Conservation (phyloP, 2,888 invertebrate genomes). For the Nesidiocoris tenuis region DNA sequence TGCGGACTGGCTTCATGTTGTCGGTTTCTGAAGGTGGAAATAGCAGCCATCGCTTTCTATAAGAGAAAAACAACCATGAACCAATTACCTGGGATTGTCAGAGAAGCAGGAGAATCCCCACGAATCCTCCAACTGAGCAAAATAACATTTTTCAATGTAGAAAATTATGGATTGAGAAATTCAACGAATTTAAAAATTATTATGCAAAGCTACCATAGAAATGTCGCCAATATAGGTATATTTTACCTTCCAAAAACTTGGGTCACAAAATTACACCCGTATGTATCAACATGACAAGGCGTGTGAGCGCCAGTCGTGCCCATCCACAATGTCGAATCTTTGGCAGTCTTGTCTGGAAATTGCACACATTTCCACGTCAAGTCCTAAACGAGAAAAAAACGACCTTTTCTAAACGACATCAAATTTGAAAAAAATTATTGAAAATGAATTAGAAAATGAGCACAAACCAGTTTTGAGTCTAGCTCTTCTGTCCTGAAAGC, state of each 20-base stretch:
- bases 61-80: no score
- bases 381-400: conserved; percentile 52
- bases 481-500: background rate
- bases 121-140: no score
- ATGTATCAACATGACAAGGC: conserved; percentile 90
- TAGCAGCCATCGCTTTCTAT: conserved; percentile 86
- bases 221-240: no score
- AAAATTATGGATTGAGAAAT: background rate
- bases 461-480: conserved; percentile 1
- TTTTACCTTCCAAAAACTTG: conserved; percentile 82
- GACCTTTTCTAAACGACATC: no score
- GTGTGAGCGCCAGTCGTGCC: conserved; percentile 86
- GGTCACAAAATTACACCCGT: conserved; percentile 88
- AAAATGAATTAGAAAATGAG: no score
- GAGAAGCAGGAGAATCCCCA: no score
- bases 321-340: conserved; percentile 82
- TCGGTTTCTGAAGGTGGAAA: conserved; percentile 76
- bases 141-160: no score
- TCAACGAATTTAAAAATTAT: background rate
- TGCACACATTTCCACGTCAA: conserved; percentile 71
- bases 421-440: no score
- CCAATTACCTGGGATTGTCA: no score
- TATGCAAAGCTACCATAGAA: no score
- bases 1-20: conserved; percentile 70
- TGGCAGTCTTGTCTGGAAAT: conserved; percentile 64